phyloP scores from a whole-genome alignment of 1,140 invertebrate species.

The Calycopis cecrops region DNA sequence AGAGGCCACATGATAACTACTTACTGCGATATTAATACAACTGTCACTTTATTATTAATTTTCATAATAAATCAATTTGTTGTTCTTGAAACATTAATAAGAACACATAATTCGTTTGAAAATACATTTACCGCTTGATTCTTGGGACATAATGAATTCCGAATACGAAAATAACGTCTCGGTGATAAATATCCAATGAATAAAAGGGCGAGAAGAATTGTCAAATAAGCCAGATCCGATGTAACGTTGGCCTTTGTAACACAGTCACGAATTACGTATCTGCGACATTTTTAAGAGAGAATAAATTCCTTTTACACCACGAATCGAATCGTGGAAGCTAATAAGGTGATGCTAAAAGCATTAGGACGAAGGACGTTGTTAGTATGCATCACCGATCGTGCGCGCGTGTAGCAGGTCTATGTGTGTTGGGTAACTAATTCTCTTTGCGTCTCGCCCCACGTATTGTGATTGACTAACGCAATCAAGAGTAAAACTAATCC shows the following conservation, averaged over 20 bases:
- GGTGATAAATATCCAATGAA: slow-evolving; percentile 1
- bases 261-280: slow-evolving; percentile 7
- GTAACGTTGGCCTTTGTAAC: neutral
- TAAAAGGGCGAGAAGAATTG: neutral
- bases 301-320: slow-evolving; percentile 6
- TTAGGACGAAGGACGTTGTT: neutral
- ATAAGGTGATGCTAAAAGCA: slow-evolving; percentile 8
- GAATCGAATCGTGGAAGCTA: slow-evolving; percentile 7
- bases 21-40: no score
- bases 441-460: neutral
- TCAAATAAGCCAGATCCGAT: slow-evolving; percentile 7
- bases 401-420: neutral
- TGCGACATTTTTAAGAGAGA: slow-evolving; percentile 6
- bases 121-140: no score
- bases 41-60: no score
- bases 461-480: slow-evolving; percentile 1
- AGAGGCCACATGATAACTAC: no score
- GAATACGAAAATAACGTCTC: neutral
- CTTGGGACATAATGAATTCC: no score
- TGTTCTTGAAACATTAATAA: no score
- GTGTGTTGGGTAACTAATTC: slow-evolving; percentile 1
- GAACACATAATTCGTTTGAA: no score
- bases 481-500: slow-evolving; percentile 6
- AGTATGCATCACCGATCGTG: neutral
- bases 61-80: no score